These are phyloP conservation scores for Calliphora vicina DNA, from an alignment of 1,140 invertebrate genomes.

Conservation along the genomic window DNA sequence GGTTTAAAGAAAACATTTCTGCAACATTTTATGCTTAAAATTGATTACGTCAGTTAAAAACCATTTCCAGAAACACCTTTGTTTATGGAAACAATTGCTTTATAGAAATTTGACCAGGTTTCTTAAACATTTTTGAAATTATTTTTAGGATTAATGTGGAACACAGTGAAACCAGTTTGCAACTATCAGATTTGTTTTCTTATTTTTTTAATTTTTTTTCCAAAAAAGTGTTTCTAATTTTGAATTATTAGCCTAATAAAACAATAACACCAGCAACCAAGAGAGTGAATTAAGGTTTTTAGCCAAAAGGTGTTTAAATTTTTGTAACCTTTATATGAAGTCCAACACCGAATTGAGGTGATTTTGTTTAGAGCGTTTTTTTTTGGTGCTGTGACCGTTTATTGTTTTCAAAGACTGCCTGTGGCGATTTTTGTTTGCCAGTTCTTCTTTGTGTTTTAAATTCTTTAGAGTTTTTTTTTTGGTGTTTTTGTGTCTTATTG, in stretches of 20 bases:
- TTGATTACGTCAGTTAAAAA: not conserved
- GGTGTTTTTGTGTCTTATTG: not conserved
- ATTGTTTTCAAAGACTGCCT: not conserved
- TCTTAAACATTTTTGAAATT: no score
- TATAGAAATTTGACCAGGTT: no score
- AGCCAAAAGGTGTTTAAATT: slow-evolving; percentile 5
- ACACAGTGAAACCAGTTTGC: not conserved
- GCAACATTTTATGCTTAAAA: not conserved
- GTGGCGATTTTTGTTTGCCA: not conserved
- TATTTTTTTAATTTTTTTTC: not conserved
- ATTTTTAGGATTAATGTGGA: not conserved
- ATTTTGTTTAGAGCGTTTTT: not conserved
- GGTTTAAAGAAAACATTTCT: not conserved
- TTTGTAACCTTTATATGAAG: not conserved
- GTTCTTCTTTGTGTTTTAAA: not conserved
- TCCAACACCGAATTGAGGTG: not conserved
- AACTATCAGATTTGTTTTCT: not conserved
- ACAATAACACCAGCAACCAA: not conserved
- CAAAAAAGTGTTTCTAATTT: not conserved
- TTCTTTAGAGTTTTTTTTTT: not conserved
- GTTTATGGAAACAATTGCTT: not conserved
- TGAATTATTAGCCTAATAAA: not conserved
- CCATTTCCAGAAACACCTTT: not conserved
- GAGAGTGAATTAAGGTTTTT: not conserved
- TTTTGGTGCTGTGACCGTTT: not conserved